A percentile compares a stretch with the other conserved stretches of the same genome.
phyloP scores from a whole-genome alignment of 2,797 vertebrate genomes.

The Helostoma temminkii region DNA sequence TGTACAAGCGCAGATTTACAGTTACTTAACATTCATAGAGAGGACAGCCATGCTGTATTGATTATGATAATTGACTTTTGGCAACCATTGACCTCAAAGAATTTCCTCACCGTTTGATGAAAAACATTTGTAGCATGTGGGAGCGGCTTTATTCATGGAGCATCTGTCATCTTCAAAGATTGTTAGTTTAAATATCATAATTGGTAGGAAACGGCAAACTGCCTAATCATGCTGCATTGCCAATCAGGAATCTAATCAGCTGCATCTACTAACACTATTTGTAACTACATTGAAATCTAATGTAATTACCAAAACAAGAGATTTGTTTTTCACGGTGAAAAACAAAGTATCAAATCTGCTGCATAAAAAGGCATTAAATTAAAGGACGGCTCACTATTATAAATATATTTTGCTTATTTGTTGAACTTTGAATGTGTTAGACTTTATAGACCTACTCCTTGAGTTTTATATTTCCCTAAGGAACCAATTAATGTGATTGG shows the following conservation, averaged over 20 bases:
- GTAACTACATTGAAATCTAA: conserved; percentile 38
- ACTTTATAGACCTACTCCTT: conserved; percentile 51
- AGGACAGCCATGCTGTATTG: conserved; percentile 48
- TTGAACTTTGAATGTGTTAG: conserved; percentile 44
- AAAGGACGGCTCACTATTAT: conserved; percentile 36
- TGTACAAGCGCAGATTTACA: conserved; percentile 24
- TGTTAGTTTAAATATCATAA: conserved; percentile 59
- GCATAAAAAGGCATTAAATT: conserved; percentile 35
- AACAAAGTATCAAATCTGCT: conserved; percentile 9
- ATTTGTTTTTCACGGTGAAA: conserved; percentile 13
- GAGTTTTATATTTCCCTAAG: conserved; percentile 64
- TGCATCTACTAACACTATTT: conserved; percentile 34
- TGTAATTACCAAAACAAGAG: conserved; percentile 53
- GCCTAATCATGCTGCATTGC: conserved; percentile 58
- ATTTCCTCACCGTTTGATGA: conserved; percentile 32
- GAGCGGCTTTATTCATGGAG: conserved; percentile 46
- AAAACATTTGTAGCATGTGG: conserved; percentile 37
- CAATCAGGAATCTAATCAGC: conserved; percentile 61
- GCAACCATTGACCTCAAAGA: conserved; percentile 37
- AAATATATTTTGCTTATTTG: conserved; percentile 43
- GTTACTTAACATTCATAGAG: conserved; percentile 58
- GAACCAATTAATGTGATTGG: conserved; percentile 77
- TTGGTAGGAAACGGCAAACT: conserved; percentile 57
- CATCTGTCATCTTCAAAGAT: conserved; percentile 59
- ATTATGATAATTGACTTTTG: conserved; percentile 57